Evolutionary conservation across 2,797 vertebrate species (phyloP).

Genomic region (Myotis findleyi): DNA sequence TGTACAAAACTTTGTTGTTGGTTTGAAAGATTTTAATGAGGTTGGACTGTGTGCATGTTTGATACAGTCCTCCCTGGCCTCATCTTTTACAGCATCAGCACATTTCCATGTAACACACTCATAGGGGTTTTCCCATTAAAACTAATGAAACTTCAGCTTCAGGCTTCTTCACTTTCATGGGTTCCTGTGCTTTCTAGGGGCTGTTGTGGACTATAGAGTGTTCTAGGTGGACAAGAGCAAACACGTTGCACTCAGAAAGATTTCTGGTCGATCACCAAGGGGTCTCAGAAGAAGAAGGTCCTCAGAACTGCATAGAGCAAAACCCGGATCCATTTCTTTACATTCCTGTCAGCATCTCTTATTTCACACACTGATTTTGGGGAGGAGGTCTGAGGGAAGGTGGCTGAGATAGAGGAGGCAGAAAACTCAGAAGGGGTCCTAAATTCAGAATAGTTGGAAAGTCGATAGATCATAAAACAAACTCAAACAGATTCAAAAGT

Average conservation of each 20-base stretch:
- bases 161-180: neutral
- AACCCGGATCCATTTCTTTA: neutral
- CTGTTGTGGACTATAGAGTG: neutral
- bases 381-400: neutral
- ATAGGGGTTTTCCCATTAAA: neutral
- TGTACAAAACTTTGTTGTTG: neutral
- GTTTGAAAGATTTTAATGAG: neutral
- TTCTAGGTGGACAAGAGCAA: neutral
- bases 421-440: neutral
- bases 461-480: neutral
- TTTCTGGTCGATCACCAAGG: neutral
- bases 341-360: neutral
- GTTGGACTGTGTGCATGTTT: neutral
- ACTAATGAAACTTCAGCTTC: neutral
- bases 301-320: neutral
- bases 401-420: neutral
- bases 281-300: neutral
- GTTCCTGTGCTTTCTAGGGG: neutral
- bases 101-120: neutral
- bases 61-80: conserved; percentile 7
- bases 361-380: neutral
- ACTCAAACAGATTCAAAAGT: conserved; percentile 98
- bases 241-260: neutral
- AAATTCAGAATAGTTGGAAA: neutral
- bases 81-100: too few species aligned